Evolutionary conservation across 1,140 invertebrate species (phyloP).

Genomic region (Platyscapa corneri): DNA sequence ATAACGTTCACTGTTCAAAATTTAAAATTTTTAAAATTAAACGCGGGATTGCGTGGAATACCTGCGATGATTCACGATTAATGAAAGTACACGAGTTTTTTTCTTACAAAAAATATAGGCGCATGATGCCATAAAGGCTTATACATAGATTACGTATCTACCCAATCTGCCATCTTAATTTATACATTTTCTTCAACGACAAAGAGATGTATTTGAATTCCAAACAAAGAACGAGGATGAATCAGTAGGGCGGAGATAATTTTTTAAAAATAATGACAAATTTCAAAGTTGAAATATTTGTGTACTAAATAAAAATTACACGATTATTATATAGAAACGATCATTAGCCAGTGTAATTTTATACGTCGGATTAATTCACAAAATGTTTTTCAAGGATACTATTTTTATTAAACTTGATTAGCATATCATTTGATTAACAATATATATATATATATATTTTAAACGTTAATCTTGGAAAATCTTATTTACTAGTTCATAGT

Average conservation of each 20-base stretch:
- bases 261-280: not conserved
- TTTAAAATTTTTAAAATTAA: not conserved
- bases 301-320: conserved; percentile 3
- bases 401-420: no score
- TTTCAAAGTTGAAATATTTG: not conserved
- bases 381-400: no score
- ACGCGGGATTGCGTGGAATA: not conserved
- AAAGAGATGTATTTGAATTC: not conserved
- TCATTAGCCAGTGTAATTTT: no score
- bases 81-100: not conserved
- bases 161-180: not conserved
- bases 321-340: no score
- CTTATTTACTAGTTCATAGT: no score
- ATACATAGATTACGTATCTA: not conserved
- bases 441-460: not conserved
- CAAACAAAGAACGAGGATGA: not conserved
- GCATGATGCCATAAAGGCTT: not conserved
- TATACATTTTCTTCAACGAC: not conserved
- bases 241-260: not conserved
- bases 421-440: no score
- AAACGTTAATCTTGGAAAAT: no score
- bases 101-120: not conserved
- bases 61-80: not conserved
- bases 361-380: no score
- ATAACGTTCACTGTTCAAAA: not conserved